Evolutionary conservation across 1,140 invertebrate genomes (phyloP), one percentile per base, ranked within the genome.

Genomic region (Sinella curviseta): DNA sequence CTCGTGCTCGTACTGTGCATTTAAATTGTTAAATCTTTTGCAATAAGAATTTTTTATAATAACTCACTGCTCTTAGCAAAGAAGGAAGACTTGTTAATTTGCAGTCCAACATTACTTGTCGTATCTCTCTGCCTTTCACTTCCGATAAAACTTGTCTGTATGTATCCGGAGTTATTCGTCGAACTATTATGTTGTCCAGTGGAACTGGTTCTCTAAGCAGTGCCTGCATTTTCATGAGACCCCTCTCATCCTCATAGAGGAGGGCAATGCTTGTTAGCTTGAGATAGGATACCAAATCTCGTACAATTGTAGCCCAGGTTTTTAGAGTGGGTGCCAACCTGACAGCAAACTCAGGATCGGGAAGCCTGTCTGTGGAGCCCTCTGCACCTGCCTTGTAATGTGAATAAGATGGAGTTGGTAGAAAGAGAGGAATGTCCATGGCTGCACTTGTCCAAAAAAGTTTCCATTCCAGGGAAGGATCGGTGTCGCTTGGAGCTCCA

Each of bases 171-270:
- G 77, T 28, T 1, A 82, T 79, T n/a, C 76, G n/a, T 65, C 81
- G 26, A 1, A 84, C 81, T 24, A 82, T 81, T 0, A 82, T 76
- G 35, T 77, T 75, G 30, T 81, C 76, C 1, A 82, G 30, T 0
- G 70, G 20, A 2, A 55, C 78, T 1, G 83, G 83, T 26, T 84
- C 78, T 28, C 67, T 54, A 3, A 84, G 57, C 3, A 84, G 34
- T n/a, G 75, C 48, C 39, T 84, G 83, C 39, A 82, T 77, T 77
- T 81, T 80, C 79, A 77, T 77, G 0, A 84, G 78, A 16, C 83
- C 83, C 48, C 77, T 80, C 26, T 79, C 77, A 65, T 82, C 81
- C 73, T 82, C 81, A 35, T 84, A 84, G 14, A 84, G 39, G 8
- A 82, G 76, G 8, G 81, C 81, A 26, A 77, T 60, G 17, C 70